Evolutionary conservation across 2,888 invertebrate species (phyloP), one percentile per base, ranked within the genome.

Genomic region (Stenichneumon culpator): DNA sequence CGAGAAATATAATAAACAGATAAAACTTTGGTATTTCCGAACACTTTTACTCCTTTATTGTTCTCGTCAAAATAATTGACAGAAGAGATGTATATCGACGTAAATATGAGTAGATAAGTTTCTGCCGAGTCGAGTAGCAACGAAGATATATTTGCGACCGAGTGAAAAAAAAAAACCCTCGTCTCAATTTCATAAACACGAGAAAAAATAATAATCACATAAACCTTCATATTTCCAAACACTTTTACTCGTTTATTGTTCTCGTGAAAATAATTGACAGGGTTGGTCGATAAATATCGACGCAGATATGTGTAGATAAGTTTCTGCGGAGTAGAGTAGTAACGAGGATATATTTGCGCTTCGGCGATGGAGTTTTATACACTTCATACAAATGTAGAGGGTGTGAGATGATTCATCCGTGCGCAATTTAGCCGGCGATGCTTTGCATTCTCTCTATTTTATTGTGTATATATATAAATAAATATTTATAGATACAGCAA

Each of bases 31-130:
- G 4, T 60, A 22, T 5, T 60, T 60, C 7, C 44, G 47, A 74
- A 25, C 60, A 60, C 47, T 74, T 63, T 44, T 3, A n/a, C 73
- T 9, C 60, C n/a, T 74, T 60, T 74, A 74, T 74, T 44, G 73
- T 47, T 16, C 57, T 32, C 60, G n/a, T 50, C 47, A 65, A 78
- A 5, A 22, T 70, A 19, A 52, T 67, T 54, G 54, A 72, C 65
- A 77, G 77, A 72, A 19, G 72, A 14, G 28, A 47, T 22, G 70
- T 60, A 63, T 74, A 57, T 73, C 57, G 44, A 73, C 60, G 22
- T 36, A 54, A 52, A 22, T 68, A 19, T 57, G n/a, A 52, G 52
- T 32, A 68, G 52, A 16, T 19, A 65, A 47, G 47, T 50, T 47
- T 14, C 16, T 32, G 69, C 32, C 1, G 52, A 32, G 50, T 32